Conservation (phyloP, 2,113 vertebrate genomes). For the Phalacrocorax carbo region DNA sequence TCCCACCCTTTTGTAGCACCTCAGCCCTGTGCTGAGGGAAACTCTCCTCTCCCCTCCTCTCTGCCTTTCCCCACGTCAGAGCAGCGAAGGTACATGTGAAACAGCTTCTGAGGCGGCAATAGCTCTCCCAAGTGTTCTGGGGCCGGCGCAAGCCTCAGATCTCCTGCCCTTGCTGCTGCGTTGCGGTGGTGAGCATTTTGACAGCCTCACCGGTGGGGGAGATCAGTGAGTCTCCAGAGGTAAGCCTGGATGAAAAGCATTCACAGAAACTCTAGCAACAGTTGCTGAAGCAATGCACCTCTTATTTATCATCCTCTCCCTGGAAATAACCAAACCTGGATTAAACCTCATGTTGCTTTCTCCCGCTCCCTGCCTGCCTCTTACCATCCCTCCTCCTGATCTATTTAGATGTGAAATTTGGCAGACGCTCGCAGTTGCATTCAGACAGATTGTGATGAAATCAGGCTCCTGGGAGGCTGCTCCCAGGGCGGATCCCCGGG, state of each 20-base stretch:
- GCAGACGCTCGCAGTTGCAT: background rate
- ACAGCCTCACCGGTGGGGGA: fast-evolving
- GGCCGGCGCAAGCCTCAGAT: background rate
- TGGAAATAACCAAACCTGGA: background rate
- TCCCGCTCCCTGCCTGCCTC: background rate
- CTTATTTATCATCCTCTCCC: background rate
- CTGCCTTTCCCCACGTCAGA: background rate
- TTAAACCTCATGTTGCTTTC: background rate
- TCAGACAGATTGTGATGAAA: background rate
- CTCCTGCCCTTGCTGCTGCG: background rate
- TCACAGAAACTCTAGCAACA: fast-evolving
- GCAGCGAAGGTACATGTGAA: background rate
- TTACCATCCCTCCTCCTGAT: background rate
- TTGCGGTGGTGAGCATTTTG: background rate
- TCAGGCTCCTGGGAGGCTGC: background rate
- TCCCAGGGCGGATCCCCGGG: background rate
- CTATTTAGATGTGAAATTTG: background rate
- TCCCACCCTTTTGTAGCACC: fast-evolving
- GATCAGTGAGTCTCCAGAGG: fast-evolving
- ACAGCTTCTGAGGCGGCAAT: background rate
- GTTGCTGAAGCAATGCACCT: background rate
- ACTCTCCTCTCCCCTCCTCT: no score
- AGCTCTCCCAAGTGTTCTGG: background rate
- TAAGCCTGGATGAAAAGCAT: background rate
- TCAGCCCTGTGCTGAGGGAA: background rate